Evolutionary conservation across 23 tunicate genomes (phyloP).

Genomic region (Diplosoma virens): DNA sequence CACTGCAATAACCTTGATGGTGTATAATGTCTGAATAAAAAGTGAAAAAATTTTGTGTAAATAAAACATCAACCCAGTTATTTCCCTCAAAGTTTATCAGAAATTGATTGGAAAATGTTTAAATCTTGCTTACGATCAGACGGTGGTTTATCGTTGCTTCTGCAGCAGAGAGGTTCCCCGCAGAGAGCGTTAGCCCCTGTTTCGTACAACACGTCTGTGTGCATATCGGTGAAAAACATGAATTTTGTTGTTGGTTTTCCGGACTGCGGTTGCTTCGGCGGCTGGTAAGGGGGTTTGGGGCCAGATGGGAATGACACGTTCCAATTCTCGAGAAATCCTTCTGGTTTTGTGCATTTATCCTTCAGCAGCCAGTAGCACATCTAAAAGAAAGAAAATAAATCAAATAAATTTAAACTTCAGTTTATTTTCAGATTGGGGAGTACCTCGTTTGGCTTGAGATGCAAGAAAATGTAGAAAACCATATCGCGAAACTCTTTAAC

Average conservation of each 20-base stretch:
- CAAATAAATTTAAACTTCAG: neutral
- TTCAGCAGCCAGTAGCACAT: constrained; percentile 68
- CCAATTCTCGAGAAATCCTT: constrained; percentile 72
- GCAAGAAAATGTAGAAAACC: constrained; percentile 54
- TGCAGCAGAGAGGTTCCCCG: constrained; percentile 88
- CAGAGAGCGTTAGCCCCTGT: constrained; percentile 79
- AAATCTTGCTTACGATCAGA: constrained; percentile 10
- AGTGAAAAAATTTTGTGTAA: no score
- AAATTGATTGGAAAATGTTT: no score
- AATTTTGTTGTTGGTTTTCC: constrained; percentile 55
- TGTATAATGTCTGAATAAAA: no score
- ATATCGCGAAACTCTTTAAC: constrained; percentile 54
- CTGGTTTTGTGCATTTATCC: constrained; percentile 65
- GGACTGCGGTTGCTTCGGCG: constrained; percentile 21
- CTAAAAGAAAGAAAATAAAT: neutral
- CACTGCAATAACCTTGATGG: no score
- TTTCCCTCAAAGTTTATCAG: neutral
- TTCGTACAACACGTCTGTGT: constrained; percentile 72
- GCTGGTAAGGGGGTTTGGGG: constrained; percentile 37
- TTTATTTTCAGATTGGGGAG: no score
- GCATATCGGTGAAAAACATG: constrained; percentile 81
- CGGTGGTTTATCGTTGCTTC: constrained; percentile 56
- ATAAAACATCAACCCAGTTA: no score
- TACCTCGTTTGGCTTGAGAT: constrained; percentile 70
- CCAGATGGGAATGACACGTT: constrained; percentile 7